Base-by-base conservation (phyloP, 92 coral and sea anemone species). In the Parazoanthus atlanticus region DNA sequence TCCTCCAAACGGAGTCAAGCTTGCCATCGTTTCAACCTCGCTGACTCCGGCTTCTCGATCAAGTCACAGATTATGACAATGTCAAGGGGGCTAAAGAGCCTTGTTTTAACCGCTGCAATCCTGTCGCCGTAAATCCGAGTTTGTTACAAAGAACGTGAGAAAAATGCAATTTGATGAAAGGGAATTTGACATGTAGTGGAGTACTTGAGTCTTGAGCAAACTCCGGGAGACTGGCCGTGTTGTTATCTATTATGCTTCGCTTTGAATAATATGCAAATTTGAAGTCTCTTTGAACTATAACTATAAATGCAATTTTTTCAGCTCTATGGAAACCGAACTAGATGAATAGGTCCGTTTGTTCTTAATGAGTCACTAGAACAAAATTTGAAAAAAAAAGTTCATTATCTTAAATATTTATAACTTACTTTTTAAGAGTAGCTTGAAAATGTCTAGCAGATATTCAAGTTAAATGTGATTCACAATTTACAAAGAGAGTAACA, bases 251-350 rank as follows among this genome's bases (percentile, higher is more conserved):
- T 26, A n/a, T 6, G 29, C 8, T 71, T 28, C 58, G 8, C 32
- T 46, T 80, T 80, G 58, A 40, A 77, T 40, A 28, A 23, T 77
- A 77, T 77, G 81, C 81, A 77, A 77, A 77, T 77, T 47, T 21
- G 56, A 77, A 25, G 58, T 12, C 17, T 19, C 81, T 77, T 77
- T 77, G 30, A 61, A 21, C 69, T 21, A 61, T 21, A 61, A 21
- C 69, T 21, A 61, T 21, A 61, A 80, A 33, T 61, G 54, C 54
- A 31, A 34, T 81, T 61, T 80, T 32, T 81, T 61, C 56, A 65
- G 85, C 85, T 61, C 85, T 64, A 81, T 81, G 74, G 85, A 81
- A 81, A 81, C 85, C 58, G 61, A 21, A 36, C 17, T 19, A 40
- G 28, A 23, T 33, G 40, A 25, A 36, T 33, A 21, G 26, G 28